Base-by-base conservation (phyloP, 2,888 invertebrate genomes). In the Camptogramma bilineatum region DNA sequence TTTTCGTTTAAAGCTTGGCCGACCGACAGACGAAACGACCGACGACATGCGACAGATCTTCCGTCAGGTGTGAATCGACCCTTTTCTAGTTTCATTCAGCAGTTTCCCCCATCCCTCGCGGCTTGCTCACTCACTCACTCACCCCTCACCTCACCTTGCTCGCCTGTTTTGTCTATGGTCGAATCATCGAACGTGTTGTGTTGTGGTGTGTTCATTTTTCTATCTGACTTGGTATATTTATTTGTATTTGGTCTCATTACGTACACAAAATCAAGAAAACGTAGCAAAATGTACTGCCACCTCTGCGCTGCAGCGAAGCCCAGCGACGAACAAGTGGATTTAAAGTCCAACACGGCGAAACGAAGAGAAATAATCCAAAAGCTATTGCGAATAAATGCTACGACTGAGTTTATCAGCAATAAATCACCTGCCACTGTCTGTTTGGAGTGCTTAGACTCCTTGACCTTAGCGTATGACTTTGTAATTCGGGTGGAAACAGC, bases 311-410 rank as follows among this genome's bases (percentile, higher is more conserved):
- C 18, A 31, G n/a, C 28, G 28, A 58, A 58, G 10, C 44, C 58
- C 9, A 17, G 8, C 8, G 58, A 52, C 9, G 24, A 42, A 52
- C 51, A 52, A 58, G 19, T 58, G 13, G 58, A 58, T 28, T 28
- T 58, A 0, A 28, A 42, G 0, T 18, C 19, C 8, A 39, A 46
- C 10, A 51, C 44, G 2, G 28, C 17, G 16, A 44, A 44, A 19
- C 42, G 51, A n/a, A 18, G 42, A 7, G 58, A 58, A 46, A 46
- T 58, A 16, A 51, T 51, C 3, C 44, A 44, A 13, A 58, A 58
- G 52, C 58, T 58, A 9, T 16, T 28, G n/a, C 42, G 58, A 31
- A 44, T 58, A 58, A 58, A 58, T 44, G 28, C 51, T 31, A 28
- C 58, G 9, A 44, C 24, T 3, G 52, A 44, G 9, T 44, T 58